These are phyloP conservation scores for Arctopsyche grandis DNA, from an alignment of 1,140 invertebrate genomes.

Conservation along the genomic window DNA sequence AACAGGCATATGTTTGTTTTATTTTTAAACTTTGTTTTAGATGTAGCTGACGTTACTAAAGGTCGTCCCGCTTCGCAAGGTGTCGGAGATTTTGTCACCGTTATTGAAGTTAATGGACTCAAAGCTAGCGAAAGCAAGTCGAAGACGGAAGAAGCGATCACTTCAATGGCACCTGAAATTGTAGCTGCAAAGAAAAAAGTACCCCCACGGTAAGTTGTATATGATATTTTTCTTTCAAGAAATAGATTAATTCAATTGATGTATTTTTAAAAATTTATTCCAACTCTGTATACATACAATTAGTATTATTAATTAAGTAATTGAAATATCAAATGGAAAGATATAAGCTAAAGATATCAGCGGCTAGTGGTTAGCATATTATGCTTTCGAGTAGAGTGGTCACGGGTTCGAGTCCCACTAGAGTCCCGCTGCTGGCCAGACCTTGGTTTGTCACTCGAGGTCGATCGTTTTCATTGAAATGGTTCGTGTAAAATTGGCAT, in stretches of 20 bases:
- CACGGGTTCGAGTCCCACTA: too few relatives aligned
- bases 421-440: too few relatives aligned
- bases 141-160: conserved; percentile 61
- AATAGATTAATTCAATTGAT: background rate
- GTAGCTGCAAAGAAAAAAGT: conserved; percentile 67
- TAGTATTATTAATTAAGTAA: too few relatives aligned
- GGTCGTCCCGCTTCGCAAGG: conserved; percentile 64
- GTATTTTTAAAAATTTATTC: too few relatives aligned
- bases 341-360: too few relatives aligned
- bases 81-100: conserved; percentile 84
- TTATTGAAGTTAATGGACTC: conserved; percentile 84
- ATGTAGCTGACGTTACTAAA: conserved; percentile 1
- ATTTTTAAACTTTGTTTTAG: background rate
- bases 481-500: too few relatives aligned
- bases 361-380: too few relatives aligned
- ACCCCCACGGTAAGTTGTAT: conserved; percentile 68
- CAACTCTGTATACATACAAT: too few relatives aligned
- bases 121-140: conserved; percentile 64
- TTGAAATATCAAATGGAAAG: too few relatives aligned
- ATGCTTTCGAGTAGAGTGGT: too few relatives aligned
- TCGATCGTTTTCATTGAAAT: too few relatives aligned
- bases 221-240: background rate
- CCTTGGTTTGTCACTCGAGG: too few relatives aligned
- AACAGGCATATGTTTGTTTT: background rate
- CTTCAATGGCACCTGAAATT: conserved; percentile 61